These are phyloP conservation scores for Sinella curviseta DNA, from an alignment of 1,140 invertebrate species.

Conservation along the genomic window DNA sequence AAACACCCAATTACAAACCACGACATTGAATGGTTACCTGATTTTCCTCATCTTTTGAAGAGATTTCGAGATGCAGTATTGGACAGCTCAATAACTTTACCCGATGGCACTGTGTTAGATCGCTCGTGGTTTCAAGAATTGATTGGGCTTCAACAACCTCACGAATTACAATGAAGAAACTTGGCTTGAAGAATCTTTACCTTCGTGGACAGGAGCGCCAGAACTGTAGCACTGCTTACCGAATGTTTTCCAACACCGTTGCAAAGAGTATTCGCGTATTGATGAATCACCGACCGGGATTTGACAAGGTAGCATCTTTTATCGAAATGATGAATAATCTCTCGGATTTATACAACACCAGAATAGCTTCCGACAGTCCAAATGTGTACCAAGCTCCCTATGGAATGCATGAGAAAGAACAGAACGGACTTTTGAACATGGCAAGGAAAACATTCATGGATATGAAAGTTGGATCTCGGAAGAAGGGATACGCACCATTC, in stretches of 20 bases:
- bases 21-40: constrained; percentile 44
- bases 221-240: not conserved
- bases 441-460: constrained; percentile 17
- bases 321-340: constrained; percentile 39
- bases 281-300: not conserved
- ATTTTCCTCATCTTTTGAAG: constrained; percentile 47
- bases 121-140: constrained; percentile 28
- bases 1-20: constrained; percentile 28
- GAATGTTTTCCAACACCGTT: constrained; percentile 24
- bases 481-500: constrained; percentile 30
- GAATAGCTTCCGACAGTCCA: not conserved
- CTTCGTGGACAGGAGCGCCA: not conserved
- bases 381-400: constrained; percentile 34
- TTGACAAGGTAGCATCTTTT: constrained; percentile 20
- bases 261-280: not conserved
- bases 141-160: constrained; percentile 29
- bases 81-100: constrained; percentile 40
- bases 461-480: not conserved
- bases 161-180: constrained; percentile 4
- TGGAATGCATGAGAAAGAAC: constrained; percentile 28
- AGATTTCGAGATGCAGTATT: constrained; percentile 44
- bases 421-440: constrained; percentile 34
- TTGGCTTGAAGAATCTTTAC: not conserved
- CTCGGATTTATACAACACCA: constrained; percentile 42
- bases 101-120: constrained; percentile 26